These are phyloP conservation scores for Vollenhovia emeryi DNA, from an alignment of 1,140 invertebrate species.

Conservation along the genomic window DNA sequence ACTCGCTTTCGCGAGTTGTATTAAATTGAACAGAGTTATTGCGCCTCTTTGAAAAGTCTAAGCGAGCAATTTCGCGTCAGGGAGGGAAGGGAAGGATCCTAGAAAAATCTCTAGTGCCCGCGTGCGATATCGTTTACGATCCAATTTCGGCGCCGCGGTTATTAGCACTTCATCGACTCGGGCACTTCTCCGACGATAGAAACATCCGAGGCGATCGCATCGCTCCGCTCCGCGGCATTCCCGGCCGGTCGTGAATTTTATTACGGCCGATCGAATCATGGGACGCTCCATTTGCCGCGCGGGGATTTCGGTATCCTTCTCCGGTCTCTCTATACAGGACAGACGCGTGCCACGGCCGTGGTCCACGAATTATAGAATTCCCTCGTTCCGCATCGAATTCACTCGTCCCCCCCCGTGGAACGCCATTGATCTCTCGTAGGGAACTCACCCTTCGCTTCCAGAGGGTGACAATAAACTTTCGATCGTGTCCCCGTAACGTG, in stretches of 20 bases:
- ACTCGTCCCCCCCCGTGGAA: background rate
- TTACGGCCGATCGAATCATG: slow-evolving; percentile 61
- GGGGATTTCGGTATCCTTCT: slow-evolving; percentile 29
- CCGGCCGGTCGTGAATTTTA: slow-evolving; percentile 64
- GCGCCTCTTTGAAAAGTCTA: slow-evolving; percentile 18
- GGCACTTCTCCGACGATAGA: slow-evolving; percentile 19
- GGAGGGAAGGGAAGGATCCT: background rate
- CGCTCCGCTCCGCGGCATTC: slow-evolving; percentile 8
- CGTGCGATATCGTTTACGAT: slow-evolving; percentile 18
- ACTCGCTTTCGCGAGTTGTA: background rate
- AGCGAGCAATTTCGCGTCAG: background rate
- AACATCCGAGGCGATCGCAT: background rate
- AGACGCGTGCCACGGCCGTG: slow-evolving; percentile 41
- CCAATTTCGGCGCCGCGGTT: background rate
- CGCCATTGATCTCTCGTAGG: slow-evolving; percentile 49
- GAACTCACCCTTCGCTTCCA: slow-evolving; percentile 16
- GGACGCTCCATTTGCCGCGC: slow-evolving; percentile 64
- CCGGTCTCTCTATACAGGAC: background rate
- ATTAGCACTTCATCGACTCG: background rate
- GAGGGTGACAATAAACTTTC: slow-evolving; percentile 54
- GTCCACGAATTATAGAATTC: slow-evolving; percentile 56
- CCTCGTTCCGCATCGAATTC: slow-evolving; percentile 55
- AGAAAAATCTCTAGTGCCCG: background rate
- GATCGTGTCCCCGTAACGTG: slow-evolving; percentile 15
- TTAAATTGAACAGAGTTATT: slow-evolving; percentile 42